Base-by-base conservation (phyloP, 2,797 vertebrate species). In the Enteromius radiatus region DNA sequence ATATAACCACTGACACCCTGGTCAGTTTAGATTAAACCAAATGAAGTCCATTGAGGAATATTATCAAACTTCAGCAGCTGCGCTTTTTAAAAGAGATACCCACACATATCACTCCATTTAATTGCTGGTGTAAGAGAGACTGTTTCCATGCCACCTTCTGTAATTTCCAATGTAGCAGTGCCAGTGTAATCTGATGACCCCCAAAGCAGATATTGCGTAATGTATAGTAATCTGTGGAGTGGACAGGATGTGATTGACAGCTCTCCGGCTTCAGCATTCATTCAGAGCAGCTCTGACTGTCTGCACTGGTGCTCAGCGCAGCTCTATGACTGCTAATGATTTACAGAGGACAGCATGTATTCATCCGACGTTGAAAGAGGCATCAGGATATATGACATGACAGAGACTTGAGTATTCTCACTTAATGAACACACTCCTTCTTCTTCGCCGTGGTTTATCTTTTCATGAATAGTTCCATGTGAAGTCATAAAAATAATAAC, bases 1-100 rank as follows among this genome's bases (percentile, higher is more conserved):
- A 81, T 76, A 76, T 76, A 68, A 67, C 59, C 71, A 54, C 10
- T 67, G 38, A 77, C 74, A 76, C 65, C 54, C 49, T 36, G 75
- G 63, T 77, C 64, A 77, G 47, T 83, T 83, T 61, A 69, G 74
- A 83, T 77, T 70, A 77, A 75, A 61, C 56, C 81, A 80, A 81
- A 83, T 84, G 75, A 69, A 28, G 28, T 83, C 75, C 77, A 86
- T 87, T 79, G 83, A 81, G 83, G 43, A 85, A 74, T 84, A 86
- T 86, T 87, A 89, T 89, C 88, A 76, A 75, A 86, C 83, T 78
- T 78, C 45, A 83, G 77, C 86, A 89, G 85, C 86, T 84, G 86
- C 43, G 76, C 73, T 21, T 49, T 11, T 11, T 33, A 80, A 86
- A 85, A 81, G 68, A 84, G 74, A 86, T 68, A 56, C 56, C 45